Evolutionary conservation across 1,140 invertebrate species (phyloP), one percentile per base, ranked within the genome.

Genomic region (Bombus waltoni): DNA sequence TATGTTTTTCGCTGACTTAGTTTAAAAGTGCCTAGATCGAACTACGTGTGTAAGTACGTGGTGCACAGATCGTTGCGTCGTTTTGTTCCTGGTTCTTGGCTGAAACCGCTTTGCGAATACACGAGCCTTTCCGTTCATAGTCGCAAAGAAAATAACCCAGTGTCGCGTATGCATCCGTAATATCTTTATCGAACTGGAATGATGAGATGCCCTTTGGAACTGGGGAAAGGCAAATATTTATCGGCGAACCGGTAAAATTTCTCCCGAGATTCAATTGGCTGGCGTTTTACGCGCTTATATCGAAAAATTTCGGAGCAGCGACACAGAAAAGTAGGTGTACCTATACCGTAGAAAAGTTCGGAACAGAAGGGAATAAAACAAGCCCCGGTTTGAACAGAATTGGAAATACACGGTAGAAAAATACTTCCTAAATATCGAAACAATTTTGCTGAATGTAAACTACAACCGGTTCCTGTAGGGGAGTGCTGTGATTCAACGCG

Each of bases 61-160:
- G 59, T 22, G 47, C 47, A 53, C 47, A 53, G 18, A 53, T 53
- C 47, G 18, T 53, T 53, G 47, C 47, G 47, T 62, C 59, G 59
- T 62, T 62, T 62, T 82, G 70, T 59, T 65, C 42, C 25, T 59
- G 47, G 28, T 47, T 79, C 28, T 32, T 32, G 32, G 32, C 15
- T 47, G 53, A 81, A 47, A 57, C 22, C 38, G 65, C 42, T 78
- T 40, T 35, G 8, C 28, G 80, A 73, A 47, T 81, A 71, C 47
- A 15, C 71, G 57, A 84, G 32, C 28, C 68, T 87, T 80, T 80
- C 47, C 75, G 40, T 68, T 75, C 71, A 62, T 73, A 42, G n/a
- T 47, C 22, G 65, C 80, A 80, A 88, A 57, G 74, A 73, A 66
- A 88, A 84, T 88, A 88, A 88, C 76, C 83, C 78, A 75, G 71